phyloP scores from a whole-genome alignment of 2,888 invertebrate species.

The Melipona bicolor region DNA sequence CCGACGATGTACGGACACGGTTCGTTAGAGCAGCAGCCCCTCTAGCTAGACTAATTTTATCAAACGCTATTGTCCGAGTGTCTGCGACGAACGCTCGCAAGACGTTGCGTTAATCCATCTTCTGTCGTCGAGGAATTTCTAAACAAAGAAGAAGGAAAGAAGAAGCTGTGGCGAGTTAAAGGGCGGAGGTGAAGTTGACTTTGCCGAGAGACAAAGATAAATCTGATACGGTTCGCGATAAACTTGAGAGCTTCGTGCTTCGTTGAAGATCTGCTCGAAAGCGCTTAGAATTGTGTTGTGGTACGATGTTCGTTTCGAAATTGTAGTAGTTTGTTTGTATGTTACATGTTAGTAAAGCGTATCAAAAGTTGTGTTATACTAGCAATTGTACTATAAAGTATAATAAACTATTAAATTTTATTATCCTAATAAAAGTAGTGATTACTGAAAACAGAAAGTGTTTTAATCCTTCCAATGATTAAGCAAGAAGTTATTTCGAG shows the following conservation, averaged over 20 bases:
- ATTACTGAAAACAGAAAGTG: too few relatives aligned
- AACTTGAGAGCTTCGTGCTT: background rate
- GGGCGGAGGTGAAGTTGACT: background rate
- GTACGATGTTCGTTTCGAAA: background rate
- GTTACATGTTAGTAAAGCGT: too few relatives aligned
- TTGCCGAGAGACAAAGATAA: background rate
- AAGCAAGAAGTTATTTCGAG: too few relatives aligned
- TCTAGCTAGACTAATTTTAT: slow-evolving; percentile 44
- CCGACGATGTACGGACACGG: slow-evolving; percentile 14
- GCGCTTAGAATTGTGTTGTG: too few relatives aligned
- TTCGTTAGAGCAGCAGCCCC: slow-evolving; percentile 28
- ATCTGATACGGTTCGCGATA: background rate
- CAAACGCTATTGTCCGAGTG: slow-evolving; percentile 46
- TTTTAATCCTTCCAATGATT: too few relatives aligned
- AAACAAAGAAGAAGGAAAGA: background rate
- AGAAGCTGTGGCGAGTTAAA: slow-evolving; percentile 16
- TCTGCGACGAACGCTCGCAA: slow-evolving; percentile 30
- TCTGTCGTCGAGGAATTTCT: background rate
- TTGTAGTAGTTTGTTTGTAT: background rate
- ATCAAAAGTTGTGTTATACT: too few relatives aligned
- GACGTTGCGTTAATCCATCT: background rate
- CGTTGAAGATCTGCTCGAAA: background rate
- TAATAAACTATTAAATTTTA: too few relatives aligned
- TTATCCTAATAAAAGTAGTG: too few relatives aligned
- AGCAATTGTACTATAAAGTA: too few relatives aligned